Evolutionary conservation across 2,888 invertebrate genomes (phyloP), one percentile per base, ranked within the genome.

Genomic region (Nasonia oneida): DNA sequence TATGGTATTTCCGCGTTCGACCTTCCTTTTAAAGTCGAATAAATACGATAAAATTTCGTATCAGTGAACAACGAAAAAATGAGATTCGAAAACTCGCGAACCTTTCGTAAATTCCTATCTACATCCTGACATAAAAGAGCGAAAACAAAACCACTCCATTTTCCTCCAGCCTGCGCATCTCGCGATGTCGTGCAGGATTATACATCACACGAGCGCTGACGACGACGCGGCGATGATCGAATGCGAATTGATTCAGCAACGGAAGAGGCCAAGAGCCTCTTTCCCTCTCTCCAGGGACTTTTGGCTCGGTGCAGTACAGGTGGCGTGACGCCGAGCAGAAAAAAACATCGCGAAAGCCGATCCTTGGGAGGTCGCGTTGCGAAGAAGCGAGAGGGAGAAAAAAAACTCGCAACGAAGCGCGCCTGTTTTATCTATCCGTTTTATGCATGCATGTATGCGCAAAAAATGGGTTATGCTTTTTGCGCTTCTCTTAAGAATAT

Each of bases 241-340:
- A 39, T 3, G 39, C n/a, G 73, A 73, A 73, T 73, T 73, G 37
- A 73, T 73, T 73, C 23, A 73, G 42, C 42, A 39, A 47, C 6
- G 42, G n/a, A 18, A 47, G 42, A 47, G 23, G 23, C 73, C n/a
- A 73, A 73, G 15, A 39, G 23, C n/a, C 73, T 18, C 57, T n/a
- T 57, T 57, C 4, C 15, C 64, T 33, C 67, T 67, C 29, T 67
- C 67, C 0, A 33, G 67, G 33, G 67, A 67, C 1, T 67, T 61
- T 61, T 67, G 67, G 67, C 33, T 67, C 67, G 15, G 15, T 67
- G 14, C 4, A 37, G 29, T 67, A 67, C 29, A 61, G 57, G n/a
- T 61, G 23, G 57, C 57, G 57, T 61, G 57, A 61, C 57, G 57
- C 6, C 57, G 23, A n/a, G 23, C 57, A 61, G n/a, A 61, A 61